phyloP scores from a whole-genome alignment of 2,888 invertebrate genomes.

The Dasypolia templi region DNA sequence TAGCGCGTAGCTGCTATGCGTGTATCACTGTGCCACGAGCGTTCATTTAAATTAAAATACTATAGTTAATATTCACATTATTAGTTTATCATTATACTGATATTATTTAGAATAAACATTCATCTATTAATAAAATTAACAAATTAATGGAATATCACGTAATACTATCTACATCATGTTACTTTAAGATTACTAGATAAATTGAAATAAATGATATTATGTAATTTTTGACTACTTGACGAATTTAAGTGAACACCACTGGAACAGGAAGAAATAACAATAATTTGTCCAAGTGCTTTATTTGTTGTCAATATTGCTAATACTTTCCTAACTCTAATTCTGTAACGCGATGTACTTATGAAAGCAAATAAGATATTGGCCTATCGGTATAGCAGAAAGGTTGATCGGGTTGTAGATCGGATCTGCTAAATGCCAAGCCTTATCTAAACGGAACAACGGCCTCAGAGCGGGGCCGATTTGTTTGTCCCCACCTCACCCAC shows the following conservation, averaged over 20 bases:
- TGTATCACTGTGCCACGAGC: too few relatives aligned
- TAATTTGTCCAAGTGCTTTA: neutral
- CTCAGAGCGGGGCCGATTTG: slow-evolving; percentile 26
- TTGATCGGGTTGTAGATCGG: slow-evolving; percentile 34
- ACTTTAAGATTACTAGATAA: neutral
- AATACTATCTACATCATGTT: neutral
- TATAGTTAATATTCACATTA: neutral
- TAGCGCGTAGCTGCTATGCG: slow-evolving; percentile 27
- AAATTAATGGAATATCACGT: neutral
- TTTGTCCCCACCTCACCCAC: slow-evolving; percentile 16
- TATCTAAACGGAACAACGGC: slow-evolving; percentile 47
- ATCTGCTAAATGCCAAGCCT: slow-evolving; percentile 54
- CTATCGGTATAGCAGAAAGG: slow-evolving; percentile 28
- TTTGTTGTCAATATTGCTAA: neutral
- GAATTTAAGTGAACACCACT: neutral
- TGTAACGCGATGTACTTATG: slow-evolving; percentile 13
- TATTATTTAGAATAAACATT: neutral
- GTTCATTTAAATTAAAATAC: too few relatives aligned
- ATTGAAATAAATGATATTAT: neutral
- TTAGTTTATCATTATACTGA: too few relatives aligned
- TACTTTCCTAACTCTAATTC: neutral
- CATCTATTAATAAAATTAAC: neutral
- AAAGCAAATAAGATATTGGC: slow-evolving; percentile 28
- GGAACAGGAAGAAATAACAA: neutral
- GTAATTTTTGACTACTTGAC: neutral